phyloP scores from a whole-genome alignment of 1,140 invertebrate genomes.

The Homarus americanus region DNA sequence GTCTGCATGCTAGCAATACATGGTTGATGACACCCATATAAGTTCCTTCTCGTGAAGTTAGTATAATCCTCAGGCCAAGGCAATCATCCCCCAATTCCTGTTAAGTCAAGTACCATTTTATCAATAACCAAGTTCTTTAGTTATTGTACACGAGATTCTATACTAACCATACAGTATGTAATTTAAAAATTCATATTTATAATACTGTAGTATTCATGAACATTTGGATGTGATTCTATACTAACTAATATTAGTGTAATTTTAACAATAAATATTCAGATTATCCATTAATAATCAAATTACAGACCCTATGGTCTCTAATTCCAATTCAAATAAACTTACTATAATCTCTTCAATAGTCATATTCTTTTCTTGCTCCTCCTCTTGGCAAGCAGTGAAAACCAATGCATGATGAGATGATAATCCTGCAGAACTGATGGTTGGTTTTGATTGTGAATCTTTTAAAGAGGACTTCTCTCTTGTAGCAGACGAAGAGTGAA shows the following conservation, averaged over 20 bases:
- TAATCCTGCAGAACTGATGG: neutral
- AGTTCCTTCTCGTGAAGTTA: conserved; percentile 17
- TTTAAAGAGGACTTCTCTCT: neutral
- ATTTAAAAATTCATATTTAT: neutral
- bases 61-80: conserved; percentile 42
- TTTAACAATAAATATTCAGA: no score
- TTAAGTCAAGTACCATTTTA: no score
- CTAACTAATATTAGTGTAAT: no score
- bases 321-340: neutral
- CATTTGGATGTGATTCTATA: no score
- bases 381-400: neutral
- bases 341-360: conserved; percentile 13
- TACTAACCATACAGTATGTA: neutral
- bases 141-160: no score
- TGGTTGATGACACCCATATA: conserved; percentile 58
- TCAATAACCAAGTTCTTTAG: no score
- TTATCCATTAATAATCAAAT: no score
- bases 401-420: neutral
- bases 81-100: conserved; percentile 55
- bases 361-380: neutral
- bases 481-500: neutral
- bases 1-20: conserved; percentile 22
- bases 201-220: no score
- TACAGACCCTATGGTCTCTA: no score
- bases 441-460: neutral